These are phyloP conservation scores for Lamellibrachia luymesi DNA, from an alignment of 1,140 invertebrate species.

Conservation along the genomic window DNA sequence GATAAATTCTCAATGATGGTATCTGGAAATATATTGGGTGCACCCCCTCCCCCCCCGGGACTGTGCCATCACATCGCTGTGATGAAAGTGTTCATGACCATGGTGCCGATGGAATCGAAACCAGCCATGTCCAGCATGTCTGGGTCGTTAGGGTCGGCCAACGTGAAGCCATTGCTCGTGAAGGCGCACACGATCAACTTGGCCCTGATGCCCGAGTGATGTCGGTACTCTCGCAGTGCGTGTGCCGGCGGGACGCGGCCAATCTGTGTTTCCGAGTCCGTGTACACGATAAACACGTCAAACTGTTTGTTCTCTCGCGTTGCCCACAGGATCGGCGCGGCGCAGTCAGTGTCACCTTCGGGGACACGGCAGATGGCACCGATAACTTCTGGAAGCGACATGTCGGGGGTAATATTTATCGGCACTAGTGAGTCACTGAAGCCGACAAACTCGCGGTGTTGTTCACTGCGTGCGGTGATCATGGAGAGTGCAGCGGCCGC, in stretches of 20 bases:
- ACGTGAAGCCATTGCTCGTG: no score
- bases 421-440: constrained; percentile 30
- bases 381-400: constrained; percentile 29
- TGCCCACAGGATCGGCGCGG: constrained; percentile 66
- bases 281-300: constrained; percentile 50
- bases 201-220: no score
- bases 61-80: no score
- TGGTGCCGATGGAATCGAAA: no score
- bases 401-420: constrained; percentile 16
- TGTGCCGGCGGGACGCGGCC: constrained; percentile 38
- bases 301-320: constrained; percentile 55
- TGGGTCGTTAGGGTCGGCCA: no score
- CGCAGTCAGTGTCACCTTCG: constrained; percentile 43
- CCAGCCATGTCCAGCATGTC: no score
- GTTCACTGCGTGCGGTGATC: constrained; percentile 34
- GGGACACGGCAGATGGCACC: not conserved
- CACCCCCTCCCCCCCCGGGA: no score
- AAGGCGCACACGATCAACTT: no score
- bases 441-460: constrained; percentile 39
- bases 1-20: no score
- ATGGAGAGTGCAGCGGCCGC: constrained; percentile 58
- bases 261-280: constrained; percentile 46
- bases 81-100: no score
- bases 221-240: constrained; percentile 40
- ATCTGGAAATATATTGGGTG: no score